Conservation (phyloP, 1,140 invertebrate species). For the Cyrtorhinus lividipennis region DNA sequence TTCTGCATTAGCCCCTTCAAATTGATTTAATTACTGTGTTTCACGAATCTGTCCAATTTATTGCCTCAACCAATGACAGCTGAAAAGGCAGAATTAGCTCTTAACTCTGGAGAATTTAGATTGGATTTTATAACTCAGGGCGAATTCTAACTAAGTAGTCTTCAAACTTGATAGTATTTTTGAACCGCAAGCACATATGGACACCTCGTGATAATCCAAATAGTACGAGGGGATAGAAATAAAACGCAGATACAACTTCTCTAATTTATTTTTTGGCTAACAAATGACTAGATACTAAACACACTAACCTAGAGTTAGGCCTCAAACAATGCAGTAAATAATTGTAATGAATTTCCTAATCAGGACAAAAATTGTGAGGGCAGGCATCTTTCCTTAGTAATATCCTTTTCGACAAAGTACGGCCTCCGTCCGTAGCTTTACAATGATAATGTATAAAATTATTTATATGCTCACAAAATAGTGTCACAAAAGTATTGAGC, state of each 20-base stretch:
- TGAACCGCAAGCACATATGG: neutral
- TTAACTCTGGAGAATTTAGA: too few relatives aligned
- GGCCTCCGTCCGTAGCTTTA: neutral
- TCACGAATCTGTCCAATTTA: too few relatives aligned
- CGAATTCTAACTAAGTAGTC: too few relatives aligned
- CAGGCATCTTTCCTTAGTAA: neutral
- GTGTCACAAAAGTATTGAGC: neutral
- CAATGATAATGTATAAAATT: neutral
- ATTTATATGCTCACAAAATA: neutral
- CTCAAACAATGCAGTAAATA: constrained; percentile 7
- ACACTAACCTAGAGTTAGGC: constrained; percentile 14
- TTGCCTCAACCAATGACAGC: too few relatives aligned
- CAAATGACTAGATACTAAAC: constrained; percentile 19
- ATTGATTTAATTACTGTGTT: too few relatives aligned
- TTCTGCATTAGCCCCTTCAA: too few relatives aligned
- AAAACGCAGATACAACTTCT: too few relatives aligned
- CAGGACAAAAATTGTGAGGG: neutral
- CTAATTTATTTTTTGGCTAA: constrained; percentile 14
- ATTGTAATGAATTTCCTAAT: neutral
- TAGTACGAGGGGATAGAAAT: too few relatives aligned
- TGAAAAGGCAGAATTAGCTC: too few relatives aligned
- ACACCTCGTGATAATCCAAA: too few relatives aligned
- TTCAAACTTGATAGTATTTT: neutral
- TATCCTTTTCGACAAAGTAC: neutral
- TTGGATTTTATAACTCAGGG: too few relatives aligned